A percentile compares a stretch with the other conserved stretches of the same genome.
These are phyloP conservation scores for Yponomeuta sedellus DNA, from an alignment of 2,888 invertebrate genomes.

Conservation along the genomic window DNA sequence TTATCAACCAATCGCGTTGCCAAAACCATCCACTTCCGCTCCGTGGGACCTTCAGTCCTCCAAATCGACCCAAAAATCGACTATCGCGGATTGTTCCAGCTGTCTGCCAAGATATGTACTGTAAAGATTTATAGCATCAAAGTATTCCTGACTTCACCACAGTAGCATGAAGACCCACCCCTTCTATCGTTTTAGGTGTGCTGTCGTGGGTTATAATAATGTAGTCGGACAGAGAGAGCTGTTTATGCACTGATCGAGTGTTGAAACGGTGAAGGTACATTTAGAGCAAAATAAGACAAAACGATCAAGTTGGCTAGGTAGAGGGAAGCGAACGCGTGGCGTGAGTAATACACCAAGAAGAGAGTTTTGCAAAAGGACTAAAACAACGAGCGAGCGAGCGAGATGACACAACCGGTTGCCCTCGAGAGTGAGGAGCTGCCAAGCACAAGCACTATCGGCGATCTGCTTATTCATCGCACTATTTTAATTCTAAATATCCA, in stretches of 20 bases:
- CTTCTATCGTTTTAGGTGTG: too few relatives aligned
- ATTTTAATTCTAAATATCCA: conserved; percentile 56
- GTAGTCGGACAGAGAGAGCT: background rate
- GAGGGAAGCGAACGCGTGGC: conserved; percentile 12
- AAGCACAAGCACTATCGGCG: conserved; percentile 18
- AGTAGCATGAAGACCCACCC: too few relatives aligned
- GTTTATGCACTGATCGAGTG: background rate
- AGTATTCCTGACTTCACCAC: too few relatives aligned
- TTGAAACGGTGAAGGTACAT: conserved; percentile 15
- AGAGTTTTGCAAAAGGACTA: conserved; percentile 34
- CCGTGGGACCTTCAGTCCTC: too few relatives aligned
- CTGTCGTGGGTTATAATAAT: too few relatives aligned
- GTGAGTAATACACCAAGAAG: conserved; percentile 19
- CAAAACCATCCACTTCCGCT: too few relatives aligned
- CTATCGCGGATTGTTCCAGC: too few relatives aligned
- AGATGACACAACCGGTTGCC: conserved; percentile 19
- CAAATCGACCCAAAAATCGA: too few relatives aligned
- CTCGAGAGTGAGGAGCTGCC: conserved; percentile 24
- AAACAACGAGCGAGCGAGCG: conserved; percentile 27
- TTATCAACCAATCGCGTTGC: too few relatives aligned
- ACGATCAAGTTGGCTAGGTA: conserved; percentile 6
- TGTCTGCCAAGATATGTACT: too few relatives aligned
- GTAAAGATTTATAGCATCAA: too few relatives aligned
- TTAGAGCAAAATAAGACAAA: conserved; percentile 5
- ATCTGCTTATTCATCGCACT: conserved; percentile 58